Base-by-base conservation (phyloP, 2,888 invertebrate genomes). In the Choreutis nemorana region DNA sequence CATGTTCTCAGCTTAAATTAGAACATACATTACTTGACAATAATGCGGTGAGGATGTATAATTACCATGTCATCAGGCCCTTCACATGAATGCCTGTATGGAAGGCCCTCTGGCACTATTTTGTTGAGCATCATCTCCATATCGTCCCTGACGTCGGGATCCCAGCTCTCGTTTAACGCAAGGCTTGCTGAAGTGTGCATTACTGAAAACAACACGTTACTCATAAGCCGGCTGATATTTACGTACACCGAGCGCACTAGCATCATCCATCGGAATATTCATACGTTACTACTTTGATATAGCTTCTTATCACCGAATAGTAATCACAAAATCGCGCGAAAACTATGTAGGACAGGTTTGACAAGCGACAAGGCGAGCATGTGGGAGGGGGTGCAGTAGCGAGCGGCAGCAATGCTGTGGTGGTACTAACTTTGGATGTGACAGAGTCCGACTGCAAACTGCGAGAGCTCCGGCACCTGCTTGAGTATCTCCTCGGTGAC, bases 121-220 rank as follows among this genome's bases (percentile, higher is more conserved):
- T 94, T 95, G 81, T 97, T 97, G 75, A 97, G 85, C 94, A 97
- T 95, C 94, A 96, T 97, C 82, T 97, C 97, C 94, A 97, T 97
- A 70, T 97, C 97, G 67, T 94, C 94, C 79, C 95, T 86, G 39
- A 96, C 96, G 77, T 94, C 94, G 42, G 95, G 95, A 82, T 97
- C 97, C 96, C 96, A 97, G 81, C 95, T 96, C 84, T 97, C 97
- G 78, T 97, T 97, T 67, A 97, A 83, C 50, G 95, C 94, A 71
- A 97, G 85, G 83, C 96, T 97, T 65, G 97, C 97, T 59, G 96
- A 97, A 60, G 97, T 97, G 82, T 97, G 97, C 80, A 97, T 87
- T 77, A 97, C 97, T 97, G 84, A 54, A 86, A 85, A 48, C 62
- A 62, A 60, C 49, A 55, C 48, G 41, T 43, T 35, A 35, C 47